These are phyloP conservation scores for Arvicanthis niloticus DNA, from an alignment of 2,113 vertebrate species.

Conservation along the genomic window DNA sequence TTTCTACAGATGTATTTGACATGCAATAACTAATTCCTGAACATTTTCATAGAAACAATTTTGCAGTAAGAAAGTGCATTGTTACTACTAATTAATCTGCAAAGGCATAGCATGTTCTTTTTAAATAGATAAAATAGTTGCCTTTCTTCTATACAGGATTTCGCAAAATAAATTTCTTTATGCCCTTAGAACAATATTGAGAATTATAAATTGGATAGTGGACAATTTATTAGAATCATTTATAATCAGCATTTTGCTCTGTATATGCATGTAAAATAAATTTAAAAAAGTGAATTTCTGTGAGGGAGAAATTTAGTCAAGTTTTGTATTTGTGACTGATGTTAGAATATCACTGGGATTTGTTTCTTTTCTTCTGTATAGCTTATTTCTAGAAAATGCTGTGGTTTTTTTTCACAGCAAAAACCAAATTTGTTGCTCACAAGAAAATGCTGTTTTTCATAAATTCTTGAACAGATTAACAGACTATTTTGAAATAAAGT, in stretches of 20 bases:
- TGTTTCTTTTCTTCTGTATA: not conserved
- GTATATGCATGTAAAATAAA: not conserved
- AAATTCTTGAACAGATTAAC: not conserved
- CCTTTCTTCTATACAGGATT: constrained; percentile 54
- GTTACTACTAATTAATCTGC: not conserved
- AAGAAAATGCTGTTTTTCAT: not conserved
- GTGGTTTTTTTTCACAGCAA: not conserved
- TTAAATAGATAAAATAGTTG: constrained; percentile 24
- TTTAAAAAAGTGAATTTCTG: not conserved
- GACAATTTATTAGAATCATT: constrained; percentile 15
- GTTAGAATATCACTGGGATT: not conserved
- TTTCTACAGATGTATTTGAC: constrained; percentile 42
- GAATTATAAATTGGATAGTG: not conserved
- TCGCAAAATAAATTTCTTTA: not conserved
- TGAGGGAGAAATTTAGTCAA: not conserved
- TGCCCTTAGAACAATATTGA: not conserved
- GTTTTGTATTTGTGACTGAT: not conserved
- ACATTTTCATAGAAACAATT: not conserved
- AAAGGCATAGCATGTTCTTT: not conserved
- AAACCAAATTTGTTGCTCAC: not conserved
- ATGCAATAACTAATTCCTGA: constrained; percentile 36
- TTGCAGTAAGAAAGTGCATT: not conserved
- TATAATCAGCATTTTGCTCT: not conserved
- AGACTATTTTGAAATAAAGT: constrained; percentile 52
- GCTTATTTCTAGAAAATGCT: not conserved